phyloP scores from a whole-genome alignment of 2,113 vertebrate species.

The Chaetodon trifascialis region DNA sequence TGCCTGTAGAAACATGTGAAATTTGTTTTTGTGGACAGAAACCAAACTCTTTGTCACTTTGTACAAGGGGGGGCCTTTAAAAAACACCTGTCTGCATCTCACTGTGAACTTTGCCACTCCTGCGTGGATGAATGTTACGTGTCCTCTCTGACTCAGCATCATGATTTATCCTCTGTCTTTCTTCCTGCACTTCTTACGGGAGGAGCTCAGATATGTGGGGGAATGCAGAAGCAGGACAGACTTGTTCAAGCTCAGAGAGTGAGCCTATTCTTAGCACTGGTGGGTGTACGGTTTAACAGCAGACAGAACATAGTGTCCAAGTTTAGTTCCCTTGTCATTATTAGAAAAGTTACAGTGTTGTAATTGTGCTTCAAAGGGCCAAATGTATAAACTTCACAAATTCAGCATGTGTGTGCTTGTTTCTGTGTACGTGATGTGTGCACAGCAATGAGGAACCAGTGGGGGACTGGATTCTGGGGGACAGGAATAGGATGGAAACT shows the following conservation, averaged over 20 bases:
- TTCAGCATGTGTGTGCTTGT: background rate
- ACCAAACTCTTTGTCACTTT: background rate
- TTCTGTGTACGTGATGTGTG: conserved; percentile 17
- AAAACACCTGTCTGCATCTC: conserved; percentile 13
- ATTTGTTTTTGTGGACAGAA: background rate
- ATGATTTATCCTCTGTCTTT: conserved; percentile 25
- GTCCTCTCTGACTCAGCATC: conserved; percentile 63
- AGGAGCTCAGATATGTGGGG: conserved; percentile 51
- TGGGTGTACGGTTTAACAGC: conserved; percentile 27
- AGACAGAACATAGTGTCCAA: conserved; percentile 27
- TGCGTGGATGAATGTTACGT: conserved; percentile 23
- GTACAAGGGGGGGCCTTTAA: background rate
- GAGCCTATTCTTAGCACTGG: conserved; percentile 59
- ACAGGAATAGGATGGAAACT: conserved; percentile 72
- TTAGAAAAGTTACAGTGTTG: conserved; percentile 18
- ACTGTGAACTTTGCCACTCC: conserved; percentile 55
- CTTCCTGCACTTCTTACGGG: conserved; percentile 49
- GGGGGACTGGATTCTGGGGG: conserved; percentile 23
- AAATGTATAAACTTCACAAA: background rate
- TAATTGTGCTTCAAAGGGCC: background rate
- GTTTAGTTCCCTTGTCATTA: conserved; percentile 15
- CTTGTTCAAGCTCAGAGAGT: conserved; percentile 50
- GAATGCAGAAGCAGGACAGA: conserved; percentile 53
- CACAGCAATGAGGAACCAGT: conserved; percentile 22
- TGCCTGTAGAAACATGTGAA: background rate